phyloP scores from a whole-genome alignment of 2,888 invertebrate genomes.

The Cephalotes varians region DNA sequence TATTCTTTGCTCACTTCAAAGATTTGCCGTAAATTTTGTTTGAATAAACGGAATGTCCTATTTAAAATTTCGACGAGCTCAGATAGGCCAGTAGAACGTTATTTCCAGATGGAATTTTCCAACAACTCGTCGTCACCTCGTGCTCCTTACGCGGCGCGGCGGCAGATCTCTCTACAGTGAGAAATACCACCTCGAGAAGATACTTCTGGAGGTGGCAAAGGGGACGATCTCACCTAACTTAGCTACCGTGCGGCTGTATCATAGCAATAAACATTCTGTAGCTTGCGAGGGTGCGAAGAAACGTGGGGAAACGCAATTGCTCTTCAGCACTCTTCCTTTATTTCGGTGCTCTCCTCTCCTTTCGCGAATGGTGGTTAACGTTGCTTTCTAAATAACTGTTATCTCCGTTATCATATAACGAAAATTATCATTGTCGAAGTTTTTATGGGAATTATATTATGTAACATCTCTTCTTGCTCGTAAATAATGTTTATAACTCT shows the following conservation, averaged over 20 bases:
- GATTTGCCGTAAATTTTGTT: conserved; percentile 40
- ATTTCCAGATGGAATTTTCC: conserved; percentile 44
- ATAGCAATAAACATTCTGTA: conserved; percentile 74
- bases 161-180: conserved; percentile 16
- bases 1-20: neutral
- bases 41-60: conserved; percentile 52
- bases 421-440: conserved; percentile 19
- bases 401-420: conserved; percentile 31
- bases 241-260: conserved; percentile 61
- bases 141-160: neutral
- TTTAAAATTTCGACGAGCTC: conserved; percentile 53
- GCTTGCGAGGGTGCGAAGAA: conserved; percentile 44
- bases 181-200: conserved; percentile 27
- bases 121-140: conserved; percentile 26
- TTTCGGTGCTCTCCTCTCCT: neutral
- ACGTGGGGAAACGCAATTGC: conserved; percentile 40
- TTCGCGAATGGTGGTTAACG: conserved; percentile 1
- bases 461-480: conserved; percentile 2
- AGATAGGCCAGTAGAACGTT: conserved; percentile 52
- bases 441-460: conserved; percentile 15
- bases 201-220: conserved; percentile 62
- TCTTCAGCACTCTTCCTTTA: conserved; percentile 40
- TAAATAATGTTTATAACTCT: neutral
- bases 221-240: conserved; percentile 63
- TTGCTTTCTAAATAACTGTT: conserved; percentile 19